These are phyloP conservation scores for Epirrhoe alternata DNA, from an alignment of 2,888 invertebrate genomes.

Conservation along the genomic window DNA sequence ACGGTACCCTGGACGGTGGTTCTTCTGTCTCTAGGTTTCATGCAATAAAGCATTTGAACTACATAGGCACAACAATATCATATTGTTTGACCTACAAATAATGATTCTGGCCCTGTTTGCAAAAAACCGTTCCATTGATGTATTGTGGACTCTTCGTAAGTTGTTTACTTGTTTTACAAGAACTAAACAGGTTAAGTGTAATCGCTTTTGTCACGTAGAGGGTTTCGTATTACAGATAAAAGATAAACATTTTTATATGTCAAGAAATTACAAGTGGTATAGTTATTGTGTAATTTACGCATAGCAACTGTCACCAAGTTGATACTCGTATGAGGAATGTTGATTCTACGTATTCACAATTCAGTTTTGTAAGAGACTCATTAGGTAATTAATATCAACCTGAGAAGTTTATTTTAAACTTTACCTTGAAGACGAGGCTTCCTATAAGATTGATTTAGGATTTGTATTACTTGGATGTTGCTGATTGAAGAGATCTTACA, in stretches of 20 bases:
- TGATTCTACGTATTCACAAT: conserved; percentile 4
- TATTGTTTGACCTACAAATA: background rate
- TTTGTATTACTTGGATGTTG: background rate
- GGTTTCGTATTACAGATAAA: conserved; percentile 23
- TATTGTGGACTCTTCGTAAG: conserved; percentile 9
- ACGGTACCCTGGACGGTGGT: conserved; percentile 18
- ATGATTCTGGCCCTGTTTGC: conserved; percentile 2
- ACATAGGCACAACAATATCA: background rate
- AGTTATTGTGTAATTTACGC: conserved; percentile 11
- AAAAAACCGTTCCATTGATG: conserved; percentile 13
- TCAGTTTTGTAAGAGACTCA: background rate
- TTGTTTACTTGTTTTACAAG: conserved; percentile 22
- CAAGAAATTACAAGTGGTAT: conserved; percentile 10
- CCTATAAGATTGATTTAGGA: background rate
- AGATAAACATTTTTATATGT: conserved; percentile 16
- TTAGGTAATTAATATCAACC: background rate
- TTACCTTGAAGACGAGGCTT: conserved; percentile 1
- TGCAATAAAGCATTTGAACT: background rate
- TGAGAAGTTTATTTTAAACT: background rate
- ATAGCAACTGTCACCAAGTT: conserved; percentile 8
- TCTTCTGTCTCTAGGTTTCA: conserved; percentile 1
- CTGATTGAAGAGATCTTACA: too few species aligned
- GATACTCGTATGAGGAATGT: background rate
- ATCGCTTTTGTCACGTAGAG: conserved; percentile 22
- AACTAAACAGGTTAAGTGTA: conserved; percentile 19